These are phyloP conservation scores for Pelodytes ibericus DNA, from an alignment of 2,797 vertebrate species.

Conservation along the genomic window DNA sequence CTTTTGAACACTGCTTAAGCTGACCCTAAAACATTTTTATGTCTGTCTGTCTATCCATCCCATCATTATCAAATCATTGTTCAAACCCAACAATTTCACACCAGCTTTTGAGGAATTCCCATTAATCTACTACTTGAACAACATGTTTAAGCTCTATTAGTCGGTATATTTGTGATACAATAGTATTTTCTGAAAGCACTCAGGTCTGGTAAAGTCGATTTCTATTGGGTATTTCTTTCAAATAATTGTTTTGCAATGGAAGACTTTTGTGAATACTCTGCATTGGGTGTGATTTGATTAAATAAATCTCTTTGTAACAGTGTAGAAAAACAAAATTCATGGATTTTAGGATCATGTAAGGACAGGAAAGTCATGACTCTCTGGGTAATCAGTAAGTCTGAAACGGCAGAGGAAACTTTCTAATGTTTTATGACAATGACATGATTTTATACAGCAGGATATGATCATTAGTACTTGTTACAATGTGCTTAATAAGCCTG, in stretches of 20 bases:
- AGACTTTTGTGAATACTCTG: background rate
- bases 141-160: too few relatives aligned
- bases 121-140: too few relatives aligned
- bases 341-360: conserved; percentile 25
- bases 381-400: conserved; percentile 32
- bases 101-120: too few relatives aligned
- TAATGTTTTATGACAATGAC: conserved; percentile 34
- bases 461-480: conserved; percentile 26
- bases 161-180: too few relatives aligned
- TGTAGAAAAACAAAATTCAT: conserved; percentile 13
- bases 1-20: too few relatives aligned
- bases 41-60: too few relatives aligned
- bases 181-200: too few relatives aligned
- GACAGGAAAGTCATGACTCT: conserved; percentile 38
- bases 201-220: too few relatives aligned
- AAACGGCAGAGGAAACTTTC: conserved; percentile 46
- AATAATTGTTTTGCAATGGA: background rate
- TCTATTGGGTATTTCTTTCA: background rate
- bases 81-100: too few relatives aligned
- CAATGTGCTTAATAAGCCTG: conserved; percentile 26
- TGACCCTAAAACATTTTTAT: too few relatives aligned
- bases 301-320: conserved; percentile 23
- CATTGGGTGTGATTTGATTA: conserved; percentile 11
- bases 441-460: conserved; percentile 40
- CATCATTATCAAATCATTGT: too few relatives aligned